Evolutionary conservation across 2,888 invertebrate species (phyloP), one percentile per base, ranked within the genome.

Genomic region (Drosophila tripunctata): DNA sequence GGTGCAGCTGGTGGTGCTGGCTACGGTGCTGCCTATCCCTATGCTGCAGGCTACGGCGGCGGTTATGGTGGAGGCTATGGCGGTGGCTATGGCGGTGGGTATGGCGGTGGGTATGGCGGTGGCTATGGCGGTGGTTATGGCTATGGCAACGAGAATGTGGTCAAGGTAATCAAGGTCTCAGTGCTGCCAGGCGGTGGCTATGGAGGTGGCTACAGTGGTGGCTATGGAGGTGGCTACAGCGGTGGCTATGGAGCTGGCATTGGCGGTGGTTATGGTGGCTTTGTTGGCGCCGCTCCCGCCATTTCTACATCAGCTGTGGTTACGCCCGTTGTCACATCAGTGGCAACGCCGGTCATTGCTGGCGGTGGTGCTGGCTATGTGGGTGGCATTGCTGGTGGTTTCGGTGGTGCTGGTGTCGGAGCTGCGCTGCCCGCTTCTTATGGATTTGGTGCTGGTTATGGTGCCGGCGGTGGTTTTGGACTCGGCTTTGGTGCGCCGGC

Each of bases 221-320:
- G 75, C 3, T 75, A 73, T 21, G 57, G 69, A 0, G 30, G 45
- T 1, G 66, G 68, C 24, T 66, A 51, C 24, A 51, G 60, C 0
- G 56, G 35, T 7, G 65, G 66, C 4, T 78, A 72, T 21, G 64
- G 68, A 0, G 67, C 57, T 0, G 4, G n/a, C 19, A 38, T 38
- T 47, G 57, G 66, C 1, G 65, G 38, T 2, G 63, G 74, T 14
- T 77, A 78, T 40, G 74, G 74, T 14, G 80, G 82, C 19, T 78
- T 73, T 48, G 82, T 78, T 6, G 85, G 82, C 2, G 86, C 75
- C 17, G 81, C 74, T 4, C 83, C 88, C 2, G 67, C 84, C 27
- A 73, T 87, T 4, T 73, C 87, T 31, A 88, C 87, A 2, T 87
- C 87, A 4, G 87, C 87, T 4, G 86, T 87, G 7, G 84, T 87